A percentile compares a stretch with the other conserved stretches of the same genome.
phyloP scores from a whole-genome alignment of 1,140 invertebrate genomes.

The Marisa cornuarietis region DNA sequence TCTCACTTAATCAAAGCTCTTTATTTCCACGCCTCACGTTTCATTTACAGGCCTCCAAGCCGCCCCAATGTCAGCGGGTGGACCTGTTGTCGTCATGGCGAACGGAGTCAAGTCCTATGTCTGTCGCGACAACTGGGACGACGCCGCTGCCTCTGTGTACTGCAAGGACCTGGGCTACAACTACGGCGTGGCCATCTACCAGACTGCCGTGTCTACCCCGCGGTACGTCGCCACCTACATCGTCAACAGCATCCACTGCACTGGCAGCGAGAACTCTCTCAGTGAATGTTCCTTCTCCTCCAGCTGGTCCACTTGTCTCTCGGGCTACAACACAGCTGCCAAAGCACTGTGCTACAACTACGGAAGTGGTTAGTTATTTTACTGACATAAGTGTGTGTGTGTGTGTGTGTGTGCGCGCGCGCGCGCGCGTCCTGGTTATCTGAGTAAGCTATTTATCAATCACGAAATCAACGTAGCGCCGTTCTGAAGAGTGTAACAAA shows the following conservation, averaged over 20 bases:
- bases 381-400: not conserved
- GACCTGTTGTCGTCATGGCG: constrained; percentile 63
- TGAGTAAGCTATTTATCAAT: too few relatives aligned
- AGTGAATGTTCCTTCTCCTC: constrained; percentile 70
- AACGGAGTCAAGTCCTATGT: constrained; percentile 69
- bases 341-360: constrained; percentile 16
- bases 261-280: constrained; percentile 75
- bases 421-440: too few relatives aligned
- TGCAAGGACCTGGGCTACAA: constrained; percentile 74
- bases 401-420: too few relatives aligned
- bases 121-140: constrained; percentile 78
- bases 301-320: not conserved
- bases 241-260: constrained; percentile 75
- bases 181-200: constrained; percentile 5
- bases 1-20: too few relatives aligned
- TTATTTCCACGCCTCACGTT: too few relatives aligned
- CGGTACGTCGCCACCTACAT: constrained; percentile 64
- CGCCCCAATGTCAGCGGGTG: too few relatives aligned
- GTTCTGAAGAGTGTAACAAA: too few relatives aligned
- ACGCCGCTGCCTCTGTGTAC: constrained; percentile 74
- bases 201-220: not conserved
- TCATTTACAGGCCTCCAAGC: too few relatives aligned
- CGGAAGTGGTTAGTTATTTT: not conserved
- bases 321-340: constrained; percentile 12
- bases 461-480: too few relatives aligned